Evolutionary conservation across 2,113 vertebrate species (phyloP).

Genomic region (Spheniscus mendiculus): DNA sequence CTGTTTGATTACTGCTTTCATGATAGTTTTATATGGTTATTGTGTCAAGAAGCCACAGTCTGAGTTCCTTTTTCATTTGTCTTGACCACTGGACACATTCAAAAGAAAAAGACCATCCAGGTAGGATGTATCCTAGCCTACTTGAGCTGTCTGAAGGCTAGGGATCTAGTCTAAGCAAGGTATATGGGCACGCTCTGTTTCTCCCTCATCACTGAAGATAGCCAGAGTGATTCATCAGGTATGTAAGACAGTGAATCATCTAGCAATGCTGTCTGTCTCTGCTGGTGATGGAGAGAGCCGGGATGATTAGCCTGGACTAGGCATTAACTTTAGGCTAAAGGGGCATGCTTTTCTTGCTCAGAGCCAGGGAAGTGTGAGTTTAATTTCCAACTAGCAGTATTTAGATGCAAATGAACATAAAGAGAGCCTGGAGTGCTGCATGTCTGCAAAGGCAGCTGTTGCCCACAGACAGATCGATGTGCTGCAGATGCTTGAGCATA

Average conservation of each 20-base stretch:
- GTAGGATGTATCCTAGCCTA: not conserved
- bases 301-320: not conserved
- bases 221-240: not conserved
- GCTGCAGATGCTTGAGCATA: not conserved
- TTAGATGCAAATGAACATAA: conserved; percentile 4
- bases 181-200: not conserved
- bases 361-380: not conserved
- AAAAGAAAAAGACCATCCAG: not conserved
- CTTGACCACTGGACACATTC: not conserved
- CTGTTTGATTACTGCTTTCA: not conserved
- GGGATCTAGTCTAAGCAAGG: not conserved
- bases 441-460: conserved; percentile 17
- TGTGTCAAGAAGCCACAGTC: not conserved
- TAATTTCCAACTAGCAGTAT: conserved; percentile 7
- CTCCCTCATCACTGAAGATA: not conserved
- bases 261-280: not conserved
- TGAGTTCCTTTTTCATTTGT: not conserved
- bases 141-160: not conserved
- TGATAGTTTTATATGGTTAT: not conserved
- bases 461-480: not conserved
- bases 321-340: not conserved
- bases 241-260: not conserved
- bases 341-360: not conserved
- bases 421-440: not conserved
- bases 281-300: not conserved